Conservation (phyloP, 2,888 invertebrate genomes). For the Himalopsyche kuldschensis region DNA sequence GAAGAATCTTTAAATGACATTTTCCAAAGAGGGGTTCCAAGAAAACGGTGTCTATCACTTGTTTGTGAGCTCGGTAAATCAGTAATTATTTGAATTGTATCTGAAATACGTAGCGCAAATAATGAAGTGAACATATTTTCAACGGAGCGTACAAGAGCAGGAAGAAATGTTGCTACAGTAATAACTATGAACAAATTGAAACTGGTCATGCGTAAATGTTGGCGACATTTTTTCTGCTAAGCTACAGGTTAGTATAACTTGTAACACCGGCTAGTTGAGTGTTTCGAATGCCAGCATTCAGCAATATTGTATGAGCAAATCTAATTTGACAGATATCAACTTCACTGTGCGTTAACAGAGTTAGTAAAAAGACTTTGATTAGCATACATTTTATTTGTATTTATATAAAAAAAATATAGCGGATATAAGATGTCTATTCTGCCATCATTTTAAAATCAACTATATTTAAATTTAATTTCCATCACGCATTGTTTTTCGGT, state of each 20-base stretch:
- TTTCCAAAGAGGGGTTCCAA: too few relatives aligned
- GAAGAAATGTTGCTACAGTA: conserved; percentile 7
- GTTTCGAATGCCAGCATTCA: background rate
- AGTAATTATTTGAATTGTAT: too few relatives aligned
- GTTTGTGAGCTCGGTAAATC: too few relatives aligned
- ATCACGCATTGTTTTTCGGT: too few relatives aligned
- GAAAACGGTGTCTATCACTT: too few relatives aligned
- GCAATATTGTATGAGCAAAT: background rate
- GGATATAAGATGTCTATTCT: background rate
- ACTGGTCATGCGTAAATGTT: conserved; percentile 3
- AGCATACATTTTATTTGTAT: background rate
- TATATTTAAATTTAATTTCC: too few relatives aligned
- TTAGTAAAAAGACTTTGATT: background rate
- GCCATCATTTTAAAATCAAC: too few relatives aligned
- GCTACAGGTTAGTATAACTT: background rate
- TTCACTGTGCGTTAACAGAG: background rate
- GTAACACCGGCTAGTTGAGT: background rate
- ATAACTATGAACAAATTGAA: background rate
- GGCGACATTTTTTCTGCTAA: background rate
- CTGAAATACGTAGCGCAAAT: too few relatives aligned
- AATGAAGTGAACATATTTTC: background rate
- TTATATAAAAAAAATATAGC: background rate
- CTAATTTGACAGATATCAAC: background rate
- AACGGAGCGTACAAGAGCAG: conserved; percentile 1
- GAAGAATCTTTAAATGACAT: too few relatives aligned